Percentiles rank a stretch among this genome's conserved stretches.
These are phyloP conservation scores for Parthenolecanium corni DNA, from an alignment of 2,888 invertebrate genomes.

Conservation along the genomic window DNA sequence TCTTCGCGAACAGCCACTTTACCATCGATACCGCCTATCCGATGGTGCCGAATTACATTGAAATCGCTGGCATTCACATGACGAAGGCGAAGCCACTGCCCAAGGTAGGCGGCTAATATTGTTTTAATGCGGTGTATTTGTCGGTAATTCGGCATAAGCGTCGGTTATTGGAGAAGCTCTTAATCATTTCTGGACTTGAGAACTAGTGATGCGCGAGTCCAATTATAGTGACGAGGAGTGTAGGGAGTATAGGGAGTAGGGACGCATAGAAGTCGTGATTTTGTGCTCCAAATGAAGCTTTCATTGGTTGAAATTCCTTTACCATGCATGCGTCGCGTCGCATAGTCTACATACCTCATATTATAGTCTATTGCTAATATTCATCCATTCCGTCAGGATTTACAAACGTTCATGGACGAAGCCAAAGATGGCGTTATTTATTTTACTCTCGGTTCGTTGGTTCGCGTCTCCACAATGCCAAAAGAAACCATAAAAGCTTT, in stretches of 20 bases:
- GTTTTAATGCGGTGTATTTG: neutral
- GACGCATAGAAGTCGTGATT: too few species aligned
- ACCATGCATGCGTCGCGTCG: too few species aligned
- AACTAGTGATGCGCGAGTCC: too few species aligned
- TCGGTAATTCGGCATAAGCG: neutral
- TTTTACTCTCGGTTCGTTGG: constrained; percentile 65
- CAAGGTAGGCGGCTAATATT: constrained; percentile 29
- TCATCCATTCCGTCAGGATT: constrained; percentile 38
- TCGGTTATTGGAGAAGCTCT: too few species aligned
- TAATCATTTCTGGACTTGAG: too few species aligned
- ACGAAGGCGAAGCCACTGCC: constrained; percentile 27
- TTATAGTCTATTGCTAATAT: too few species aligned
- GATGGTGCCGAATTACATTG: constrained; percentile 45
- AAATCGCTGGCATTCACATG: constrained; percentile 47
- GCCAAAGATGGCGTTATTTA: constrained; percentile 56
- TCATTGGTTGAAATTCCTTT: too few species aligned
- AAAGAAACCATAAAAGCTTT: constrained; percentile 48
- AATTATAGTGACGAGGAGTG: too few species aligned
- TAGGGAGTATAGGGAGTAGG: too few species aligned
- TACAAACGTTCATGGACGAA: constrained; percentile 52
- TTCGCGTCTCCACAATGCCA: constrained; percentile 53
- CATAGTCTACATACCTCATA: too few species aligned
- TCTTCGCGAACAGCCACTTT: constrained; percentile 44
- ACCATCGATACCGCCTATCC: constrained; percentile 43
- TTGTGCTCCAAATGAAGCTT: too few species aligned